phyloP scores from a whole-genome alignment of 2,113 vertebrate species.

The Callocephalon fimbriatum region DNA sequence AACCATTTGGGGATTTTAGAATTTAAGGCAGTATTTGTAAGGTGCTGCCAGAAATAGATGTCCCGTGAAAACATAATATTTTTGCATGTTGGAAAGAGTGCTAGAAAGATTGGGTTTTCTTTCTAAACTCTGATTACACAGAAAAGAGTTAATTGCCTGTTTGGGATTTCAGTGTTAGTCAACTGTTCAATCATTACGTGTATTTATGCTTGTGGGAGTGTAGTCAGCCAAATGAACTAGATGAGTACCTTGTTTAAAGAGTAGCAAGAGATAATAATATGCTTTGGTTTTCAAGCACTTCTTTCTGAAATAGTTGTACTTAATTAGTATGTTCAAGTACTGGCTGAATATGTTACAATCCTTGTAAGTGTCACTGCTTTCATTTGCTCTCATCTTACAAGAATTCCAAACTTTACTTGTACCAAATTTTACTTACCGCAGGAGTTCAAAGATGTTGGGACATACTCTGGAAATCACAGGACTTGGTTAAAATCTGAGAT shows the following conservation, averaged over 20 bases:
- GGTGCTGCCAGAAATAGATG: not conserved
- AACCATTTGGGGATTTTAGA: not conserved
- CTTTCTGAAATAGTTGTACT: not conserved
- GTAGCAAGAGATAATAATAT: not conserved
- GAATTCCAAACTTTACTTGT: not conserved
- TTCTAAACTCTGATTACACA: not conserved
- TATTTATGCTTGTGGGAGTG: not conserved
- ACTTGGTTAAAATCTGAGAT: not conserved
- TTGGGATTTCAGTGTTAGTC: not conserved
- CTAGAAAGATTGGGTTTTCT: fast-evolving
- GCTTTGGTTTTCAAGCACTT: not conserved
- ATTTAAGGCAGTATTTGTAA: not conserved
- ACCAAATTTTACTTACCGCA: not conserved
- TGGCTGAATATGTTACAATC: not conserved
- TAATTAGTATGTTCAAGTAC: not conserved
- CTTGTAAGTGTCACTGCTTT: not conserved
- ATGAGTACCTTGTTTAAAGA: not conserved
- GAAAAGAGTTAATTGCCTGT: not conserved
- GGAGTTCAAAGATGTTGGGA: not conserved
- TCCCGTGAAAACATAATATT: not conserved
- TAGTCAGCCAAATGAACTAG: not conserved
- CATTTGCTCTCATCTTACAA: not conserved
- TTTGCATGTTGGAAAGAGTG: not conserved
- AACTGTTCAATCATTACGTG: not conserved
- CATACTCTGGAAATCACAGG: not conserved